Evolutionary conservation across 2,797 vertebrate species (phyloP), one percentile per base, ranked within the genome.

Genomic region (Microtus obscurus): DNA sequence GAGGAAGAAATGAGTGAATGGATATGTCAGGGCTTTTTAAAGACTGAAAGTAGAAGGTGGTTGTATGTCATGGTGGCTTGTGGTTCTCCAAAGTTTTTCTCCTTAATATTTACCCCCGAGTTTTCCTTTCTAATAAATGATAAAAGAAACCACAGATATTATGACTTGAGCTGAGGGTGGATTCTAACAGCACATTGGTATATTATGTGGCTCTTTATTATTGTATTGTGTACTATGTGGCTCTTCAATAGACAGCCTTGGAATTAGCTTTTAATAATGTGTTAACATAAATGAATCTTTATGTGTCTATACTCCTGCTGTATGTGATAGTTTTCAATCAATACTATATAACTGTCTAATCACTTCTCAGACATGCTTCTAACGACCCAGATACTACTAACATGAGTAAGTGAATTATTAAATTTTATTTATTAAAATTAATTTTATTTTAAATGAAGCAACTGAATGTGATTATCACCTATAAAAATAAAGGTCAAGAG

Each of bases 361-460:
- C 34, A 43, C 0, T 56, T 16, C 1, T 16, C 31, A 43, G 25
- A 6, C 13, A 6, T 10, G 21, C n/a, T 31, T 56, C 27, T 82
- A 23, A 74, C 4, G 51, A 67, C 4, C 29, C 80, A 78, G 74
- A 79, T 86, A 34, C 9, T 31, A 5, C 4, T 85, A 31, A 2
- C 79, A 9, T 59, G 2, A 37, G 10, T 40, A 77, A 48, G 0
- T 63, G 2, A 86, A 81, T 69, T 81, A 56, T 79, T 65, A 6
- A 7, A 31, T 31, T 51, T 77, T 89, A 19, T 48, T 86, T 12
- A 77, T 19, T 77, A 9, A 2, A 78, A 81, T 87, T 80, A 77
- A 90, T 27, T 34, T 77, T 87, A 65, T 80, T 63, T 69, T 73
- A 83, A 91, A 37, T 76, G 27, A 80, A 93, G 19, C 29, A 90